A percentile compares a stretch with the other conserved stretches of the same genome.
Evolutionary conservation across 2,797 vertebrate species (phyloP).

Genomic region (Jordanella pulchra): DNA sequence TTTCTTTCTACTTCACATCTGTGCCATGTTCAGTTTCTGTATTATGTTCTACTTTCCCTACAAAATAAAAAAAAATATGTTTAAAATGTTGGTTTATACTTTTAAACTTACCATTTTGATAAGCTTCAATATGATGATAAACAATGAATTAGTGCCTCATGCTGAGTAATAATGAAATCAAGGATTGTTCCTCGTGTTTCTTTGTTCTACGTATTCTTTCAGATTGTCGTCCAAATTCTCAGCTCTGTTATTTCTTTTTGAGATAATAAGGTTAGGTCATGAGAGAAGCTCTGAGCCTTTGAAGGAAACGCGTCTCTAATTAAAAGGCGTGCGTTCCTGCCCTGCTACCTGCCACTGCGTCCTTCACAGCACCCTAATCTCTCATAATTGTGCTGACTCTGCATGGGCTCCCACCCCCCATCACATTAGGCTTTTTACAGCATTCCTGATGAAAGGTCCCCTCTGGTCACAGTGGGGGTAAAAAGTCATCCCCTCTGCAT

Average conservation of each 20-base stretch:
- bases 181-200: neutral
- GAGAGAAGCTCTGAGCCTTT: conserved; percentile 26
- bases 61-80: neutral
- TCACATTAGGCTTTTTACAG: conserved; percentile 77
- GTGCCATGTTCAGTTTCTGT: neutral
- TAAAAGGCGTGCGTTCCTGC: conserved; percentile 50
- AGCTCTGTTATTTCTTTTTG: conserved; percentile 7
- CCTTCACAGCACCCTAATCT: conserved; percentile 70
- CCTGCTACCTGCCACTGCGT: conserved; percentile 60
- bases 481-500: conserved; percentile 41
- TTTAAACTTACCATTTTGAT: neutral
- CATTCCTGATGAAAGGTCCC: conserved; percentile 68
- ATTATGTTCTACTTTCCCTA: no score
- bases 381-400: conserved; percentile 65
- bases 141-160: neutral
- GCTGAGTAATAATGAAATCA: neutral
- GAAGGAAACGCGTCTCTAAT: conserved; percentile 60
- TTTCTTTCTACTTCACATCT: neutral
- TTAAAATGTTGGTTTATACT: no score
- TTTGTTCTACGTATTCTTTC: neutral
- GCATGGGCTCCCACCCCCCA: conserved; percentile 42
- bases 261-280: neutral
- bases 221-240: conserved; percentile 12
- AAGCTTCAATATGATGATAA: neutral
- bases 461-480: conserved; percentile 44